Evolutionary conservation across 2,888 invertebrate species (phyloP), one percentile per base, ranked within the genome.

Genomic region (Pherbina coryleti): DNA sequence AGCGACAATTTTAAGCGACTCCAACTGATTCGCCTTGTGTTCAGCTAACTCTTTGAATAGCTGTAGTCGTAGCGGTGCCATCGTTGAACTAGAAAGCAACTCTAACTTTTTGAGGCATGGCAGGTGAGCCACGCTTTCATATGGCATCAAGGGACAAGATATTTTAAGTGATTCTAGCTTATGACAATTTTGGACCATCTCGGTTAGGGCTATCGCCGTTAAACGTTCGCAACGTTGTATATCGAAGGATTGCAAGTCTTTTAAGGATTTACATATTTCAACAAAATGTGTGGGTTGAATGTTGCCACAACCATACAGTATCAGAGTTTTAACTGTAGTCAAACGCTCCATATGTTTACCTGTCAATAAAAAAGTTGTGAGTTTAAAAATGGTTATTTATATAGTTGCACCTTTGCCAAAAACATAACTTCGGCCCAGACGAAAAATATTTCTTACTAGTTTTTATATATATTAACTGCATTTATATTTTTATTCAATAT

Each of bases 141-240:
- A 78, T 9, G 19, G 25, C 14, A 69, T 53, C n/a, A 72, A 55
- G 7, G 67, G 25, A 14, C 72, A 75, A 0, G 77, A 77, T 37
- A 79, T 67, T 75, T 79, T 79, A 9, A 79, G 60, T 11, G 71
- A 25, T 71, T 79, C 79, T 14, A 79, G 17, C 3, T 79, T 44
- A 22, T 44, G 22, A 19, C 77, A 77, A 19, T 79, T 22, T 5
- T 60, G 28, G 4, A 64, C 17, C 75, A 79, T 69, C 17, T 34
- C n/a, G 17, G 31, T 17, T 7, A 77, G 25, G 19, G 74, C 22
- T 9, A 0, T 0, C 9, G 57, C 2, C 17, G 62, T 28, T 44
- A 79, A n/a, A 17, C 77, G 79, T 62, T 75, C 75, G 44, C 77
- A 79, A 25, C 73, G 76, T 1, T 76, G 69, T 55, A 79, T 79